Percentiles rank a stretch among this genome's conserved stretches.
phyloP scores from a whole-genome alignment of 2,888 invertebrate genomes.

The Neoascia interrupta region DNA sequence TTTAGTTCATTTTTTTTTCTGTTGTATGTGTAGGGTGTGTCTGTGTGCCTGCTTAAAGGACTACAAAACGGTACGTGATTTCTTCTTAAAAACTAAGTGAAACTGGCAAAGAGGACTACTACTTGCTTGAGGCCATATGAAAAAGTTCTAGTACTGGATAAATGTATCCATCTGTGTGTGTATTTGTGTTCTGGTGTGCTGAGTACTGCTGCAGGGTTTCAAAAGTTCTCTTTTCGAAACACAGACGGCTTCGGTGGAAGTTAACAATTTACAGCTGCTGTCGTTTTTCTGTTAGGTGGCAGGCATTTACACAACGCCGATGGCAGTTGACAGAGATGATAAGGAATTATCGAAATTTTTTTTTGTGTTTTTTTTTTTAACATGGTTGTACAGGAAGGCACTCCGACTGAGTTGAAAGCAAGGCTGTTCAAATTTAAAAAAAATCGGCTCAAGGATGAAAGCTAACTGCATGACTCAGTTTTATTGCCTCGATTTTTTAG shows the following conservation, averaged over 20 bases:
- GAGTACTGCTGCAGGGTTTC: conserved; percentile 43
- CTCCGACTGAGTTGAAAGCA: no score
- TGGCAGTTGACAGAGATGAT: conserved; percentile 8
- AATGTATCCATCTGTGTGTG: background rate
- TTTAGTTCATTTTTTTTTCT: background rate
- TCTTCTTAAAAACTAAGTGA: conserved; percentile 44
- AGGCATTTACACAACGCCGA: conserved; percentile 34
- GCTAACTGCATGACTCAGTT: no score
- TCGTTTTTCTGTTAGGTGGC: conserved; percentile 32
- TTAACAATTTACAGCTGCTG: conserved; percentile 60
- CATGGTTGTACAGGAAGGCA: no score
- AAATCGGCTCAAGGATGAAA: no score
- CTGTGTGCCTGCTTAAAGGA: background rate
- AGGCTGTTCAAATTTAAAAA: no score
- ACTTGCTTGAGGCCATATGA: conserved; percentile 27
- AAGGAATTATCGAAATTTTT: no score
- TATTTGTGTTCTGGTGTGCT: conserved; percentile 5
- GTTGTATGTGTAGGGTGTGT: background rate
- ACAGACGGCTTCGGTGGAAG: conserved; percentile 42
- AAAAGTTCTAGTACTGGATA: conserved; percentile 37
- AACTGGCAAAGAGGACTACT: background rate
- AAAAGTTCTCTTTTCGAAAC: conserved; percentile 30
- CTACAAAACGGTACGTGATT: conserved; percentile 47
- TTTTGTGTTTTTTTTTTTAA: no score
- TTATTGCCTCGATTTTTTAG: no score